phyloP scores from a whole-genome alignment of 2,888 invertebrate species.

The Oligia strigilis region DNA sequence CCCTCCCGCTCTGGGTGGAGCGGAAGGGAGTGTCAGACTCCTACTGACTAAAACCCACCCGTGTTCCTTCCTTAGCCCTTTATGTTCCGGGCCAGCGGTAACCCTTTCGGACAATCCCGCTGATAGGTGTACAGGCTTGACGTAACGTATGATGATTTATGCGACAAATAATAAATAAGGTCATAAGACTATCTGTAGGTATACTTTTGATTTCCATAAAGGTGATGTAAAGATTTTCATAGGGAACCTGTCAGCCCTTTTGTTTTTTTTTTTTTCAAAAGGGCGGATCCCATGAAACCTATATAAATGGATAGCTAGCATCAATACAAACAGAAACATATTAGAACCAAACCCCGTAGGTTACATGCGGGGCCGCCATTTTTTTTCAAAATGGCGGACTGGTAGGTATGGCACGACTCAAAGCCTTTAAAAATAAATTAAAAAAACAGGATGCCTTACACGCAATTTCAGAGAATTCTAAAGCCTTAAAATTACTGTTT shows the following conservation, averaged over 20 bases:
- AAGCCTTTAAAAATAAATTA: background rate
- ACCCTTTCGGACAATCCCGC: too few relatives aligned
- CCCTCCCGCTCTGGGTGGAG: too few relatives aligned
- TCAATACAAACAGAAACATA: background rate
- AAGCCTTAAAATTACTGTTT: conserved; percentile 13
- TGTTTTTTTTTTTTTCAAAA: background rate
- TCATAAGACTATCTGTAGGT: too few relatives aligned
- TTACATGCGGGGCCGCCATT: background rate
- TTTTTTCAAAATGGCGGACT: background rate
- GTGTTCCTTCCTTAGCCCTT: too few relatives aligned
- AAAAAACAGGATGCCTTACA: background rate
- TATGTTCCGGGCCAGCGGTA: too few relatives aligned
- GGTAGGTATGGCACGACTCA: background rate
- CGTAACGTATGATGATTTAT: too few relatives aligned
- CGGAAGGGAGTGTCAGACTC: too few relatives aligned
- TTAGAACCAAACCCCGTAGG: background rate
- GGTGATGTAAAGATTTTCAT: too few relatives aligned
- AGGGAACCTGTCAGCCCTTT: background rate
- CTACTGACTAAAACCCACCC: too few relatives aligned
- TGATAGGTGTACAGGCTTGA: too few relatives aligned
- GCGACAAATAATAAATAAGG: background rate
- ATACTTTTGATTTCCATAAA: conserved; percentile 10
- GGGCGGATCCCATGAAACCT: accelerated
- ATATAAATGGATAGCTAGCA: background rate
- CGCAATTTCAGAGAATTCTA: background rate